Evolutionary conservation across 2,888 invertebrate genomes (phyloP), one percentile per base, ranked within the genome.

Genomic region (Drosophila austrosaltans): DNA sequence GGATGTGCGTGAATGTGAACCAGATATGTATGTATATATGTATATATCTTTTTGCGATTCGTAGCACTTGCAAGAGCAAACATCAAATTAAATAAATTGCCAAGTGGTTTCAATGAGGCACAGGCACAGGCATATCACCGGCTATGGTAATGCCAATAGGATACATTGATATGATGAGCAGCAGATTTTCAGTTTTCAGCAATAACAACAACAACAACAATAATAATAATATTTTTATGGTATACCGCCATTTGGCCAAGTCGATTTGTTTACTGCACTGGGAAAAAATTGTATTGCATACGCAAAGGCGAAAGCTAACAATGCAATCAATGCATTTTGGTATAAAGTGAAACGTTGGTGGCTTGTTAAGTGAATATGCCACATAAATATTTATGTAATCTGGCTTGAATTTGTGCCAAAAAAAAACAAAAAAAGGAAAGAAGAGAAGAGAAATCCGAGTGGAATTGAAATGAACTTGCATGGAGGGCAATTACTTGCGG

Each of bases 81-180:
- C 69, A 86, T 68, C 71, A 69, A 83, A 83, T 82, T 82, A 83
- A 87, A 84, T 84, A 81, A 79, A 87, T 81, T 83, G 81, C 78
- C 81, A 71, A 71, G 60, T 65, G 53, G 54, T 57, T 28, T 25
- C 16, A 59, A 59, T 59, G 42, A 59, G 59, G 28, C 39, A 39
- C 22, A 10, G 25, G n/a, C 28, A 57, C 20, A 7, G 28, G 56
- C n/a, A 56, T 20, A 40, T 4, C 6, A 30, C 30, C 3, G 3
- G 30, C 4, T 5, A 30, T 16, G 16, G 16, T 16, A 16, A 16
- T 16, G 16, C 16, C 16, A 16, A 16, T n/a, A 32, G 10, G 1
- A 48, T 22, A 48, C 25, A 25, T 48, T 42, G 40, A 42, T 40
- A 42, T 69, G 76, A 72, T 78, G 76, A 66, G 61, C 63, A 42